Percentiles rank a stretch among this genome's conserved stretches.
phyloP scores from a whole-genome alignment of 2,888 invertebrate genomes.

The Eristalis arbustorum region DNA sequence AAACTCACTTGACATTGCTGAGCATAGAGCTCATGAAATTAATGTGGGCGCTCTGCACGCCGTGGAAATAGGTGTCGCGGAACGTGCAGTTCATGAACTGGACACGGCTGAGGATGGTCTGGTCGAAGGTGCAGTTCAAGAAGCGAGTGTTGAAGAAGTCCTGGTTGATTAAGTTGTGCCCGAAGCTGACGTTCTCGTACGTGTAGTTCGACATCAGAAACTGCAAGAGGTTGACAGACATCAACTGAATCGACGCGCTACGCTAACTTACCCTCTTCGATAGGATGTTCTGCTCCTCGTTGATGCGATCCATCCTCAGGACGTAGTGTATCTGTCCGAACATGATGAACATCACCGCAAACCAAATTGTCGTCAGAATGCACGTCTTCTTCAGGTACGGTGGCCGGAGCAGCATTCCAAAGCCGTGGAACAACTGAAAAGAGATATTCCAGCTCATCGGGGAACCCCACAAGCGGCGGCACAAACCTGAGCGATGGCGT shows the following conservation, averaged over 20 bases:
- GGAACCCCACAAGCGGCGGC: background rate
- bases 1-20: constrained; percentile 83
- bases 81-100: constrained; percentile 87
- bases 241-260: too few relatives aligned
- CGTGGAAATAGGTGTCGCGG: constrained; percentile 85
- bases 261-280: constrained; percentile 68
- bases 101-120: constrained; percentile 87
- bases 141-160: constrained; percentile 84
- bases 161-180: constrained; percentile 84
- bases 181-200: constrained; percentile 81
- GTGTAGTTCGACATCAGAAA: constrained; percentile 78
- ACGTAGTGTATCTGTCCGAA: constrained; percentile 82
- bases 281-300: constrained; percentile 80
- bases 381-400: constrained; percentile 84
- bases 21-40: constrained; percentile 84
- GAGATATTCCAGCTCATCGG: too few relatives aligned
- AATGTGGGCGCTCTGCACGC: constrained; percentile 86
- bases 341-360: constrained; percentile 82
- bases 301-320: constrained; percentile 81
- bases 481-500: constrained; percentile 80
- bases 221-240: constrained; percentile 75
- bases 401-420: constrained; percentile 85
- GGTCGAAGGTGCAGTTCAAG: constrained; percentile 84
- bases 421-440: constrained; percentile 86
- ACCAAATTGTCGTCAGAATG: constrained; percentile 83